Percentiles rank a stretch among this genome's conserved stretches.
Evolutionary conservation across 2,113 vertebrate species (phyloP).

Genomic region (Dasypus novemcinctus): DNA sequence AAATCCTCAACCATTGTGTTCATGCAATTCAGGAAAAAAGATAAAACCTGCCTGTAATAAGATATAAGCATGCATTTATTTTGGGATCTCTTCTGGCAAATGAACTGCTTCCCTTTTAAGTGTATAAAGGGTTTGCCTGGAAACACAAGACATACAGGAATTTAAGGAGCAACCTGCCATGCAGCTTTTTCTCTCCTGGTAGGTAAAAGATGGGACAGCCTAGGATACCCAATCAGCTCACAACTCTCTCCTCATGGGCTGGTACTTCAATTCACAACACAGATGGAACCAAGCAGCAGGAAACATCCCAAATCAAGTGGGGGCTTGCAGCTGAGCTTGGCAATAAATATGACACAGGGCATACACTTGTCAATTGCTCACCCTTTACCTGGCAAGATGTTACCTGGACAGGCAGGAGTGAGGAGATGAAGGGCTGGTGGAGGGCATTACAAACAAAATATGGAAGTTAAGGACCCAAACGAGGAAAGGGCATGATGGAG

Average conservation of each 20-base stretch:
- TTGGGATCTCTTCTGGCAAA: neutral
- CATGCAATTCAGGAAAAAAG: neutral
- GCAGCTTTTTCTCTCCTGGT: fast-evolving
- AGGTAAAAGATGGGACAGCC: neutral
- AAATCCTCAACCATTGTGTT: neutral
- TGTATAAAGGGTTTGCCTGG: neutral
- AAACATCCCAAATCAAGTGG: neutral
- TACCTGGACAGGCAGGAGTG: neutral
- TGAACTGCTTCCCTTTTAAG: neutral
- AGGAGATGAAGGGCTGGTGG: slow-evolving; percentile 49
- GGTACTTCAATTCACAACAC: neutral
- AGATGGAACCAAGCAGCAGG: neutral
- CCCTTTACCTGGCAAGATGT: neutral
- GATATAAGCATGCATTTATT: neutral
- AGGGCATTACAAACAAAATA: slow-evolving; percentile 48
- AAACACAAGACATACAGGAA: neutral
- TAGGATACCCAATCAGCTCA: neutral
- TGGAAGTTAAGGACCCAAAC: slow-evolving; percentile 50
- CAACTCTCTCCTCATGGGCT: neutral
- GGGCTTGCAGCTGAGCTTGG: neutral
- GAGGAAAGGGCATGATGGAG: neutral
- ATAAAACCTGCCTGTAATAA: neutral
- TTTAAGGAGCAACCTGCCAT: neutral
- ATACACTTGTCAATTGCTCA: neutral
- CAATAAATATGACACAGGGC: neutral